Conservation (phyloP, 2,113 vertebrate genomes). For the Lagopus leucura region DNA sequence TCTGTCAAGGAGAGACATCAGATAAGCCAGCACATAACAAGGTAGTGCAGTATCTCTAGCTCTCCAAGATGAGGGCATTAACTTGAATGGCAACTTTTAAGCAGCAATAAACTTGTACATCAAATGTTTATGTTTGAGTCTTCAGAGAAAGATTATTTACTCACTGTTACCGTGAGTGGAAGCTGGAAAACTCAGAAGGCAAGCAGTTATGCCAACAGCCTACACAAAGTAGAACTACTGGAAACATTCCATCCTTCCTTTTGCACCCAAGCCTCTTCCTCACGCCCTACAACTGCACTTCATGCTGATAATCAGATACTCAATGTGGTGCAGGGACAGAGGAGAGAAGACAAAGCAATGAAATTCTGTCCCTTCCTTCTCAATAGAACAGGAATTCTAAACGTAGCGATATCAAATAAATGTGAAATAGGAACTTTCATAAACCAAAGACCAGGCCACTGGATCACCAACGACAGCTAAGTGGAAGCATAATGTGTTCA, state of each 20-base stretch:
- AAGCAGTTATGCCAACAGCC: background rate
- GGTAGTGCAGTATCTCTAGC: background rate
- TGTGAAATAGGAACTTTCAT: background rate
- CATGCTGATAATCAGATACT: background rate
- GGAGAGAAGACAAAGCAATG: background rate
- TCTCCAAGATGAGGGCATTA: background rate
- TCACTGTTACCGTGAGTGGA: background rate
- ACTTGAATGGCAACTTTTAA: background rate
- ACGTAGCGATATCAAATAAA: background rate
- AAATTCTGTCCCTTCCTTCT: background rate
- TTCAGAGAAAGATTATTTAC: background rate
- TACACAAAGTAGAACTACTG: background rate
- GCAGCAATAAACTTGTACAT: background rate
- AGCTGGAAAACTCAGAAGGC: background rate
- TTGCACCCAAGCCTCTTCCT: background rate
- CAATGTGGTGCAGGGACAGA: background rate
- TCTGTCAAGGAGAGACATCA: background rate
- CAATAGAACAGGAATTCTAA: background rate
- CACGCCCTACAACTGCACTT: rapidly evolving
- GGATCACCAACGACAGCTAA: background rate
- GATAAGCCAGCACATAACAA: background rate
- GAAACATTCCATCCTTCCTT: background rate
- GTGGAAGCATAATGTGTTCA: background rate
- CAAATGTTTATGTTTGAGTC: background rate
- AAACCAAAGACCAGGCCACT: background rate